These are phyloP conservation scores for Tyto alba DNA, from an alignment of 2,113 vertebrate genomes.

Conservation along the genomic window DNA sequence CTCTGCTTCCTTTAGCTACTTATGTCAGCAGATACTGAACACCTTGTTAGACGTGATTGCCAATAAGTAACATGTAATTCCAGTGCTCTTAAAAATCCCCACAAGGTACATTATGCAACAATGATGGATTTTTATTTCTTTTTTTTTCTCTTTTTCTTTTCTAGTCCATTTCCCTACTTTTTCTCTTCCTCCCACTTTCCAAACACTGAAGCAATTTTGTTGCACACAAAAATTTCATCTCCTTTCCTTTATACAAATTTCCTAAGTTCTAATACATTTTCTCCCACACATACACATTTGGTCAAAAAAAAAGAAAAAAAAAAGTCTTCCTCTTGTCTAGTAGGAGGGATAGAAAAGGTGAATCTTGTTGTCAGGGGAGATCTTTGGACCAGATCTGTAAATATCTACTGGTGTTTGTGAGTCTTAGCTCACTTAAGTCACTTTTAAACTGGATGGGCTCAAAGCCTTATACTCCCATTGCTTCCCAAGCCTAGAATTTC, in stretches of 20 bases:
- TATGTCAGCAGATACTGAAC: neutral
- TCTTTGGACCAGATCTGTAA: neutral
- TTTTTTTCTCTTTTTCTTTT: neutral
- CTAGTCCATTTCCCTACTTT: neutral
- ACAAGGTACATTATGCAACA: neutral
- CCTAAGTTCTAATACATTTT: neutral
- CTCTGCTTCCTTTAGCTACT: neutral
- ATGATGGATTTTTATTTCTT: neutral
- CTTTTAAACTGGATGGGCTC: neutral
- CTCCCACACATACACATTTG: neutral
- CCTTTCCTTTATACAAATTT: neutral
- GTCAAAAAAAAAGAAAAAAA: neutral
- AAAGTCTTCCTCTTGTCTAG: neutral
- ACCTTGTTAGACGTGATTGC: constrained; percentile 32
- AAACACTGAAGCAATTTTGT: neutral
- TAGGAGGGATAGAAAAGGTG: neutral
- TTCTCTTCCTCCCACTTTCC: neutral
- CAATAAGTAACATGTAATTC: constrained; percentile 28
- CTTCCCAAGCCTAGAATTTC: neutral
- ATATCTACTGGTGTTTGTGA: neutral
- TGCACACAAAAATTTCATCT: neutral
- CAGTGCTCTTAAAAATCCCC: neutral
- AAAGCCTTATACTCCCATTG: neutral
- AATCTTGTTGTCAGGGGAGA: neutral
- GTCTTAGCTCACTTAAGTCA: neutral